These are phyloP conservation scores for Adela reaumurella DNA, from an alignment of 2,888 invertebrate species.

Conservation along the genomic window DNA sequence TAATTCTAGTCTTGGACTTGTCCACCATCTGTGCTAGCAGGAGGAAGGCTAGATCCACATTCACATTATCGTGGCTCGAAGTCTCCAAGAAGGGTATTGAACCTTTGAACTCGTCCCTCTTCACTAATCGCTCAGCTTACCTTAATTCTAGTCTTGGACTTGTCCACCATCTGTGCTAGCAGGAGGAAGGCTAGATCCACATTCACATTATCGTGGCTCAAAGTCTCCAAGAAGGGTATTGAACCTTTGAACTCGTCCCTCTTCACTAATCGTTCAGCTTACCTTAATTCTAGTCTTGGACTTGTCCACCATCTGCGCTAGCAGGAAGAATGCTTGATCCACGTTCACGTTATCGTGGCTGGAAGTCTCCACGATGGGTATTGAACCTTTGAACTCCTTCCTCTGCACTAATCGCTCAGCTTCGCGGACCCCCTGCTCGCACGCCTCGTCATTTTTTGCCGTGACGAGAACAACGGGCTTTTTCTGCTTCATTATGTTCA, in stretches of 20 bases:
- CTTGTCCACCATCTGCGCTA: conserved; percentile 91
- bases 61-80: conserved; percentile 93
- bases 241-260: conserved; percentile 89
- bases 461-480: conserved; percentile 94
- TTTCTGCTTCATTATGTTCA: conserved; percentile 85
- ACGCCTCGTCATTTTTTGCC: conserved; percentile 92
- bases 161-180: conserved; percentile 89
- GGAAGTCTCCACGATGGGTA: conserved; percentile 90
- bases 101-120: conserved; percentile 86
- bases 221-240: conserved; percentile 89
- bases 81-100: conserved; percentile 89
- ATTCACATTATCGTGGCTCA: conserved; percentile 94
- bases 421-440: conserved; percentile 82
- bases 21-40: conserved; percentile 90
- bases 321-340: conserved; percentile 83
- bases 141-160: conserved; percentile 73
- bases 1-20: conserved; percentile 74
- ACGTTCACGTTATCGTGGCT: conserved; percentile 96
- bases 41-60: conserved; percentile 89
- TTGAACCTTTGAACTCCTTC: conserved; percentile 87
- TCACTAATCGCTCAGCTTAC: conserved; percentile 59
- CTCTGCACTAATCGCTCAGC: conserved; percentile 81
- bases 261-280: conserved; percentile 57
- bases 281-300: conserved; percentile 71
- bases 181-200: conserved; percentile 89